Evolutionary conservation across 2,888 invertebrate species (phyloP).

Genomic region (Limnephilus marmoratus): DNA sequence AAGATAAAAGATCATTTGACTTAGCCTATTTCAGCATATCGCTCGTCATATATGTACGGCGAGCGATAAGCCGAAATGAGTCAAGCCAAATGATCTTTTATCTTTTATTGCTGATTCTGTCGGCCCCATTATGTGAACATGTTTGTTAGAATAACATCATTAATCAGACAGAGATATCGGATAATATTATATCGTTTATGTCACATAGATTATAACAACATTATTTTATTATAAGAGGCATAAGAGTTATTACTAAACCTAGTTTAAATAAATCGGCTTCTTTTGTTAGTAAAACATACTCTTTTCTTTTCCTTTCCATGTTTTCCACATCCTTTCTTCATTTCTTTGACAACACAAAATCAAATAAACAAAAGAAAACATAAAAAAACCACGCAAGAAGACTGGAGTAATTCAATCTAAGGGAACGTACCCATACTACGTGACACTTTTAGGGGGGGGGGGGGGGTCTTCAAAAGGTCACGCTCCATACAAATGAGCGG

Average conservation of each 20-base stretch:
- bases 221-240: slow-evolving; percentile 39
- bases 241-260: slow-evolving; percentile 17
- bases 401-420: not conserved
- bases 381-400: not conserved
- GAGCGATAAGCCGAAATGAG: no score
- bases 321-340: slow-evolving; percentile 71
- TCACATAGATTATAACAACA: not conserved
- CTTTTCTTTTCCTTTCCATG: slow-evolving; percentile 69
- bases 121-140: not conserved
- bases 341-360: not conserved
- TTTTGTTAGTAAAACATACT: slow-evolving; percentile 36
- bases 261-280: slow-evolving; percentile 32
- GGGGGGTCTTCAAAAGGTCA: no score
- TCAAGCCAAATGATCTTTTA: no score
- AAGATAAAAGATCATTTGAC: no score
- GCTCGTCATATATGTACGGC: no score
- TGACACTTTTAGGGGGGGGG: no score
- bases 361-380: not conserved
- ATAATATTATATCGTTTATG: not conserved
- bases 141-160: not conserved
- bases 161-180: not conserved
- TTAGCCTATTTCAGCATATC: no score
- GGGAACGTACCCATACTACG: no score
- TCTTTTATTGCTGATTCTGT: no score
- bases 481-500: no score